phyloP scores from a whole-genome alignment of 2,888 invertebrate genomes.

The Sepiola atlantica region DNA sequence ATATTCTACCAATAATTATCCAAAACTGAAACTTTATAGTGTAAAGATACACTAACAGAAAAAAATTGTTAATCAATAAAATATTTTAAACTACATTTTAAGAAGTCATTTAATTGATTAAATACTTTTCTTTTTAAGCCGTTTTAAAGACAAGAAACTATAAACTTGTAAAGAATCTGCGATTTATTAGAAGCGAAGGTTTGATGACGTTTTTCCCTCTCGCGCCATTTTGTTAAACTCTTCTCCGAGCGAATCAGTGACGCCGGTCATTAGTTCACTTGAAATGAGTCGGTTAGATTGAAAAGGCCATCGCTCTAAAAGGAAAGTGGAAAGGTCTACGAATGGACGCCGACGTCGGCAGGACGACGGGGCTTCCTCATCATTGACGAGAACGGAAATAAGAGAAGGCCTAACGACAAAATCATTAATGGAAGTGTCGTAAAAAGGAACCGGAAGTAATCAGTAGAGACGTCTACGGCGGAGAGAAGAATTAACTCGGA shows the following conservation, averaged over 20 bases:
- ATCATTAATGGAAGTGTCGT: background rate
- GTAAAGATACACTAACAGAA: no score
- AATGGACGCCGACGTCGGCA: background rate
- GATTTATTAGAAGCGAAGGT: background rate
- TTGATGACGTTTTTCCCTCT: background rate
- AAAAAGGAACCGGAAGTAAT: background rate
- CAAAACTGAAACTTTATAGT: no score
- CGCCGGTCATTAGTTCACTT: background rate
- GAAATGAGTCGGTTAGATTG: background rate
- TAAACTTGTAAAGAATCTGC: no score
- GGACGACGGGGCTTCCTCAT: background rate
- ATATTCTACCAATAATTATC: no score
- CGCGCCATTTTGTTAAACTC: background rate
- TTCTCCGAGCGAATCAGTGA: background rate
- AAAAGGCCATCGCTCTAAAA: background rate
- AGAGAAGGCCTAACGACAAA: background rate
- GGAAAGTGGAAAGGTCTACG: background rate
- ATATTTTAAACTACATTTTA: no score
- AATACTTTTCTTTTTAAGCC: no score
- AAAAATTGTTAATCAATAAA: no score
- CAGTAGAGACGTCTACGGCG: background rate
- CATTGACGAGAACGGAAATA: background rate
- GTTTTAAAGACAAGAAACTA: no score
- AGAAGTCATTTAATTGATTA: no score
- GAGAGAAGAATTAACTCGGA: background rate